Percentiles rank a stretch among this genome's conserved stretches.
phyloP scores from a whole-genome alignment of 2,797 vertebrate species.

The Xerus rutilus region DNA sequence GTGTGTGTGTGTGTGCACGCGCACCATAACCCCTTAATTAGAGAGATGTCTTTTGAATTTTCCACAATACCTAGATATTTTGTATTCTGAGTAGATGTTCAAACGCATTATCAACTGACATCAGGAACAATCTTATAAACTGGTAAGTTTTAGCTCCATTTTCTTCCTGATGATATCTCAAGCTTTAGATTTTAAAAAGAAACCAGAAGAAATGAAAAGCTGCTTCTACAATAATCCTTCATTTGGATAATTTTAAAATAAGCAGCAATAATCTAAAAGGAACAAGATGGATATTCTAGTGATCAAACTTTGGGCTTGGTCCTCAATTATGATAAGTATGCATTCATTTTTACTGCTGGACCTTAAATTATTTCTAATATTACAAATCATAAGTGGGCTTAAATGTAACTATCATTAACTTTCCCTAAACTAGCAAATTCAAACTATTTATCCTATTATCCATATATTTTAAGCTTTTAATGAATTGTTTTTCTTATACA shows the following conservation, averaged over 20 bases:
- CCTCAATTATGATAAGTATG: background rate
- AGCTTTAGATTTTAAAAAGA: conserved; percentile 32
- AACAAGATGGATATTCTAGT: background rate
- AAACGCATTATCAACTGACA: background rate
- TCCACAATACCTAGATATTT: background rate
- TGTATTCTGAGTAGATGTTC: background rate
- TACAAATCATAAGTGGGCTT: background rate
- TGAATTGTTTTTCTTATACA: conserved; percentile 24
- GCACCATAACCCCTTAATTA: background rate
- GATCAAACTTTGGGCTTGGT: background rate
- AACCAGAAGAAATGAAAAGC: conserved; percentile 15
- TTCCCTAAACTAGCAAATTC: background rate
- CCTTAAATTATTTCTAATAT: background rate
- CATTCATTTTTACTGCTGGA: background rate
- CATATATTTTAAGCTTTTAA: background rate
- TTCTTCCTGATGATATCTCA: background rate
- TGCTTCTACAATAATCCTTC: background rate
- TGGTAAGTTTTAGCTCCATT: background rate
- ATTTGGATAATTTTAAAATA: background rate
- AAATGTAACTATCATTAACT: background rate
- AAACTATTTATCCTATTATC: background rate
- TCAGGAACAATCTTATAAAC: background rate
- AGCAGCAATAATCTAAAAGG: background rate
- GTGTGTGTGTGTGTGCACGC: background rate
- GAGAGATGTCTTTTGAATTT: background rate